Evolutionary conservation across 2,113 vertebrate genomes (phyloP).

Genomic region (Istiophorus platypterus): DNA sequence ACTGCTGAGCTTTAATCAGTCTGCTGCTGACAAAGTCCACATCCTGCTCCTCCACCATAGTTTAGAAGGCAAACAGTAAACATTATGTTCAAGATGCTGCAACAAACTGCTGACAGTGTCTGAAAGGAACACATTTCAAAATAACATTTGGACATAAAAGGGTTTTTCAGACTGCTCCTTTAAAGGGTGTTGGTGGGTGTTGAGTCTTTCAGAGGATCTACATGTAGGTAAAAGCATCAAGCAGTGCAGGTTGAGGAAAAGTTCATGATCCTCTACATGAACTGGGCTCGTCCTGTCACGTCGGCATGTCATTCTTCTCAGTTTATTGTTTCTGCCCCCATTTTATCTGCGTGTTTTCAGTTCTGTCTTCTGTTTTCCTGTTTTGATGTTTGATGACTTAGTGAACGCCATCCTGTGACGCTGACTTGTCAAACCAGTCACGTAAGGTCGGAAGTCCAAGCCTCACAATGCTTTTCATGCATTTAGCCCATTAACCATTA

Average conservation of each 20-base stretch:
- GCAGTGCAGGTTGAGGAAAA: too few relatives aligned
- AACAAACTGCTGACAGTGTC: neutral
- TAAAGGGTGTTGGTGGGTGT: too few relatives aligned
- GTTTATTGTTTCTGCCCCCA: neutral
- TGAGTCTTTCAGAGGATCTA: neutral
- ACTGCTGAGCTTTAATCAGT: constrained; percentile 16
- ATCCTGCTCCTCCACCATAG: constrained; percentile 14
- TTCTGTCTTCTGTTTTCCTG: neutral
- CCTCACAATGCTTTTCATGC: neutral
- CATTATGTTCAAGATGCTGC: neutral
- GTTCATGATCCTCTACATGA: too few relatives aligned
- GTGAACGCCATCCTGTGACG: neutral
- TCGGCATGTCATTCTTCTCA: too few relatives aligned
- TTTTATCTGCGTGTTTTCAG: neutral
- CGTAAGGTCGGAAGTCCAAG: neutral
- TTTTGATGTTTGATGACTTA: neutral
- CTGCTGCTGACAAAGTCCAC: constrained; percentile 11
- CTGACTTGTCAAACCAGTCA: neutral
- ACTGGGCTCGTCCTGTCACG: too few relatives aligned
- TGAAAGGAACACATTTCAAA: too few relatives aligned
- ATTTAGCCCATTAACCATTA: neutral
- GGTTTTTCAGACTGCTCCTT: too few relatives aligned
- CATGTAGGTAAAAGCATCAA: neutral
- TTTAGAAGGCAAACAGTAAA: neutral
- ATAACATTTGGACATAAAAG: too few relatives aligned